These are phyloP conservation scores for Diarsia rubi DNA, from an alignment of 2,888 invertebrate species.

Conservation along the genomic window DNA sequence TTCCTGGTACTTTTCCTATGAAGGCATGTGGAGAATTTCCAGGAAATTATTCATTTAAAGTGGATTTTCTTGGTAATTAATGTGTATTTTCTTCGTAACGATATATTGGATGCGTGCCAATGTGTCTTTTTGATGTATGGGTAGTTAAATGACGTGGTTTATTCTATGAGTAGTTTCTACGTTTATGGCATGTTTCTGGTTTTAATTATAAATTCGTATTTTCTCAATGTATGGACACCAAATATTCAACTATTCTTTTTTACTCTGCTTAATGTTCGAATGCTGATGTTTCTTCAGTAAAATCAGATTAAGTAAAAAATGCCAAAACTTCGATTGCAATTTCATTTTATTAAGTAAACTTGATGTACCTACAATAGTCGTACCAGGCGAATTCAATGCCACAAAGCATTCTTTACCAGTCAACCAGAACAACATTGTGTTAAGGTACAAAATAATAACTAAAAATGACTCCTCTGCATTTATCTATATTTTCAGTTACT, in stretches of 20 bases:
- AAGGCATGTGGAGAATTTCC: slow-evolving; percentile 32
- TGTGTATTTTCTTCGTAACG: slow-evolving; percentile 24
- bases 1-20: slow-evolving; percentile 30
- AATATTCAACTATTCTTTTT: background rate
- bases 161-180: background rate
- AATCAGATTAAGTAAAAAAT: too few species aligned
- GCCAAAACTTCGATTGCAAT: too few species aligned
- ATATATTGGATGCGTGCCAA: slow-evolving; percentile 42
- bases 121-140: slow-evolving; percentile 39
- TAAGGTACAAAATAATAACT: too few species aligned
- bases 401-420: too few species aligned
- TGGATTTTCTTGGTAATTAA: slow-evolving; percentile 39
- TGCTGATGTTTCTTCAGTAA: too few species aligned
- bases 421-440: too few species aligned
- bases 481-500: background rate
- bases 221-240: background rate
- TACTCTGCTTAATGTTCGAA: too few species aligned
- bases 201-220: background rate
- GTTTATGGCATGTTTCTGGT: slow-evolving; percentile 21
- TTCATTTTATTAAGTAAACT: too few species aligned
- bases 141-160: slow-evolving; percentile 21
- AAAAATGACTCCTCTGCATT: too few species aligned
- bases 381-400: too few species aligned
- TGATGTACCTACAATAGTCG: too few species aligned
- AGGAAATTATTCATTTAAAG: slow-evolving; percentile 19